phyloP scores from a whole-genome alignment of 2,888 invertebrate genomes.

The Odontothrips loti region DNA sequence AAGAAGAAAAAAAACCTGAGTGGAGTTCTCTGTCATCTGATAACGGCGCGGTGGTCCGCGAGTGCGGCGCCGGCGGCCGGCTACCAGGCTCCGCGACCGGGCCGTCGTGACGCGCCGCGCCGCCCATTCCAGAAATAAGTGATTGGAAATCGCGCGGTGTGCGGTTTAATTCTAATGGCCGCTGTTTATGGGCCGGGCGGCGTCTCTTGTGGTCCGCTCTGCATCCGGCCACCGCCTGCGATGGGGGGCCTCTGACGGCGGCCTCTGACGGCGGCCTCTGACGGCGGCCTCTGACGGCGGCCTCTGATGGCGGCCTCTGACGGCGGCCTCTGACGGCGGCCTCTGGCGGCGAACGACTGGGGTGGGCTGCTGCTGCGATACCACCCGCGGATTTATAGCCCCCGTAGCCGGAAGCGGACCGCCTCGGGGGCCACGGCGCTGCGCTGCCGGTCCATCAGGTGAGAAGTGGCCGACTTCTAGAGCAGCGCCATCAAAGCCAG shows the following conservation, averaged over 20 bases:
- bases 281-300: too few relatives aligned
- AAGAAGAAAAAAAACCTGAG: background rate
- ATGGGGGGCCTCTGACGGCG: background rate
- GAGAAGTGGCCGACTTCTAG: too few relatives aligned
- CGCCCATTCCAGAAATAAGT: conserved; percentile 9
- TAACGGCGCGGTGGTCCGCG: conserved; percentile 1
- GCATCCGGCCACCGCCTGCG: background rate
- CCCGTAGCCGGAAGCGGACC: too few relatives aligned
- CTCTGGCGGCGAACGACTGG: too few relatives aligned
- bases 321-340: too few relatives aligned
- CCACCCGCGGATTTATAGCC: too few relatives aligned
- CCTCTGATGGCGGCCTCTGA: too few relatives aligned
- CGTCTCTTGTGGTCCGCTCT: background rate
- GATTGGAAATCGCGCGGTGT: conserved; percentile 13
- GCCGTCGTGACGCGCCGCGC: background rate
- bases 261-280: too few relatives aligned
- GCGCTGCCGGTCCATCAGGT: too few relatives aligned
- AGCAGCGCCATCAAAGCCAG: too few relatives aligned
- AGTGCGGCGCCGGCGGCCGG: background rate
- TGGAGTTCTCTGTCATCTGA: conserved; percentile 24
- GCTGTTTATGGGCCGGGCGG: background rate
- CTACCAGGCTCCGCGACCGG: background rate
- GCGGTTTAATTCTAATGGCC: conserved; percentile 2
- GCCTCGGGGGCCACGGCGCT: too few relatives aligned
- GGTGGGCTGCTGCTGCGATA: too few relatives aligned